Evolutionary conservation across 2,888 invertebrate species (phyloP).

Genomic region (Dasypogon diadema): DNA sequence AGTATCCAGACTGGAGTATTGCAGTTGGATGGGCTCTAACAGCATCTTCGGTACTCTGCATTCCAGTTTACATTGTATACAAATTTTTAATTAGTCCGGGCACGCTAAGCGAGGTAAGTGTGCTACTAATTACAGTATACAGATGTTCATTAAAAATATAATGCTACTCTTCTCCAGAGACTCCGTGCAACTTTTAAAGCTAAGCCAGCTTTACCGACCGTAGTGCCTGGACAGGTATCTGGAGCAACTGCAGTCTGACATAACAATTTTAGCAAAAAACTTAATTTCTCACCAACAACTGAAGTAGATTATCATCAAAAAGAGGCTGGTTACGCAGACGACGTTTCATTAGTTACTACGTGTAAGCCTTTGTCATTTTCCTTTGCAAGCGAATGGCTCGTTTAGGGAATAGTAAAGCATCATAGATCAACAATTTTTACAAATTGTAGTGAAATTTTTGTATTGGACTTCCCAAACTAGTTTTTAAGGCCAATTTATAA

Average conservation of each 20-base stretch:
- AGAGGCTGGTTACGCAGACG: constrained; percentile 58
- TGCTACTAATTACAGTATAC: no score
- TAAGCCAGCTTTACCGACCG: constrained; percentile 63
- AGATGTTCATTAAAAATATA: neutral
- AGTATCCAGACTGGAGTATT: constrained; percentile 85
- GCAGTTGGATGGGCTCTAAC: constrained; percentile 86
- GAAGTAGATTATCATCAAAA: constrained; percentile 17
- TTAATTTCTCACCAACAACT: constrained; percentile 57
- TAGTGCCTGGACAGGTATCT: constrained; percentile 65
- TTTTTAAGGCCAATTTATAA: constrained; percentile 47
- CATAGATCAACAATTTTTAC: constrained; percentile 15
- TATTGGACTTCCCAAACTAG: constrained; percentile 50
- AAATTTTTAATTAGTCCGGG: constrained; percentile 80
- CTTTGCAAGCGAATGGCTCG: constrained; percentile 68
- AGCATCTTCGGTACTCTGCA: constrained; percentile 85
- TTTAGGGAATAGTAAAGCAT: constrained; percentile 59
- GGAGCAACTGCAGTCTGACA: constrained; percentile 67
- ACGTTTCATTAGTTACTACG: constrained; percentile 65
- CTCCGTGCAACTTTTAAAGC: constrained; percentile 62
- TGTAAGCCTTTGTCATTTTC: constrained; percentile 67
- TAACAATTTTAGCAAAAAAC: constrained; percentile 58
- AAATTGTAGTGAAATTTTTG: constrained; percentile 19
- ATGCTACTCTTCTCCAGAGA: constrained; percentile 54
- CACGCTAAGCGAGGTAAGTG: constrained; percentile 69
- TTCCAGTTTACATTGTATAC: constrained; percentile 86